Evolutionary conservation across 2,797 vertebrate species (phyloP), one percentile per base, ranked within the genome.

Genomic region (Sciaenops ocellatus): DNA sequence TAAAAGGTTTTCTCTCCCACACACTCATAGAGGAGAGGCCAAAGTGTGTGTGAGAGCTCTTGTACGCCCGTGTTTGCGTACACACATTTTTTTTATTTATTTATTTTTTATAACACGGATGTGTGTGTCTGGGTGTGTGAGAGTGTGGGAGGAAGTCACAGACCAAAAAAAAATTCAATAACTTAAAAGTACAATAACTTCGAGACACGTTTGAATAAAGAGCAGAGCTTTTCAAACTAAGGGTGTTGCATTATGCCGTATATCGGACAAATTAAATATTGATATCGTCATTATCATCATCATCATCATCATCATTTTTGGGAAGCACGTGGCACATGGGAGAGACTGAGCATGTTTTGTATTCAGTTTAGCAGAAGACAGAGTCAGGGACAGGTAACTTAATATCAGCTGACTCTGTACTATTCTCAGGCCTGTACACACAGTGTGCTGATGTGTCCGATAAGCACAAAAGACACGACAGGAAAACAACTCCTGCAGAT

Each of bases 1-100:
- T 80, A 78, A 90, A 93, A 89, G 85, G 85, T 87, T 89, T 88
- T 83, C 46, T 72, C 66, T 78, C 90, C 88, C 83, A 93, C 92
- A 78, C 86, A 69, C 80, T 82, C 78, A 22, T 16, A 24, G 34
- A 70, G 34, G 69, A 69, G 78, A 85, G 82, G 67, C 77, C 59
- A 73, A 48, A 80, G 82, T 73, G 79, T 76, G 66, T 30, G 72
- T 67, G 78, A 88, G 86, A 84, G 87, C 85, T 72, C 79, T 89
- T 73, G 69, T 82, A 70, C 75, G 82, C 79, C 76, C 76, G 51
- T 85, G 65, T 85, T 84, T 80, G 62, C 62, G 12, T 74, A 72
- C 61, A 63, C 68, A 50, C 8, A 51, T 52, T 18, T 54, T 71
- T 71, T 74, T 51, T 41, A n/a, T n/a, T n/a, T n/a, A n/a, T 18